A percentile compares a stretch with the other conserved stretches of the same genome.
Evolutionary conservation across 1,140 invertebrate genomes (phyloP).

Genomic region (Drosophila eugracilis): DNA sequence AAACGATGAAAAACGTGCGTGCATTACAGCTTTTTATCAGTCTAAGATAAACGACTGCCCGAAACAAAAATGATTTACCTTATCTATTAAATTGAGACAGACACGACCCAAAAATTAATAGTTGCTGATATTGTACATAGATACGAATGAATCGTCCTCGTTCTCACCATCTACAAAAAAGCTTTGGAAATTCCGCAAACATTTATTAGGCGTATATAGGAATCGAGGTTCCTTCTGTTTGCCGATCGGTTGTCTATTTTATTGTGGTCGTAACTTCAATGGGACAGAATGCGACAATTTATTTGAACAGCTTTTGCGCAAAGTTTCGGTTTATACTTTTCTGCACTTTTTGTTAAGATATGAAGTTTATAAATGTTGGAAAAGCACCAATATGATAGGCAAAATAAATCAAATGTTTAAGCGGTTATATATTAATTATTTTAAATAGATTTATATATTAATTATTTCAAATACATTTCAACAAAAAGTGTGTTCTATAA

Average conservation of each 20-base stretch:
- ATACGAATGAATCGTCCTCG: slow-evolving; percentile 2
- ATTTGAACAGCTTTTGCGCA: slow-evolving; percentile 64
- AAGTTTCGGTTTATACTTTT: neutral
- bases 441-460: no score
- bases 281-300: slow-evolving; percentile 30
- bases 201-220: slow-evolving; percentile 16
- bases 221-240: slow-evolving; percentile 19
- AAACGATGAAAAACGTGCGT: slow-evolving; percentile 26
- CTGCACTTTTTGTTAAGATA: neutral
- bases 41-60: slow-evolving; percentile 57
- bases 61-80: slow-evolving; percentile 47
- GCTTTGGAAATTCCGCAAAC: slow-evolving; percentile 31
- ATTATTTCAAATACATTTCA: no score
- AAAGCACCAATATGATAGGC: no score
- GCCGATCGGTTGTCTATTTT: slow-evolving; percentile 4
- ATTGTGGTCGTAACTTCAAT: slow-evolving; percentile 15
- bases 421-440: no score
- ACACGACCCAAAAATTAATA: slow-evolving; percentile 2
- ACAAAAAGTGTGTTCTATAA: no score
- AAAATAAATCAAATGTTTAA: no score
- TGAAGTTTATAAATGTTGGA: no score
- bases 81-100: slow-evolving; percentile 51
- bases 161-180: slow-evolving; percentile 10
- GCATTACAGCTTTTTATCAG: slow-evolving; percentile 61
- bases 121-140: no score